Evolutionary conservation across 2,888 invertebrate genomes (phyloP).

Genomic region (Drosophila fungiperda): DNA sequence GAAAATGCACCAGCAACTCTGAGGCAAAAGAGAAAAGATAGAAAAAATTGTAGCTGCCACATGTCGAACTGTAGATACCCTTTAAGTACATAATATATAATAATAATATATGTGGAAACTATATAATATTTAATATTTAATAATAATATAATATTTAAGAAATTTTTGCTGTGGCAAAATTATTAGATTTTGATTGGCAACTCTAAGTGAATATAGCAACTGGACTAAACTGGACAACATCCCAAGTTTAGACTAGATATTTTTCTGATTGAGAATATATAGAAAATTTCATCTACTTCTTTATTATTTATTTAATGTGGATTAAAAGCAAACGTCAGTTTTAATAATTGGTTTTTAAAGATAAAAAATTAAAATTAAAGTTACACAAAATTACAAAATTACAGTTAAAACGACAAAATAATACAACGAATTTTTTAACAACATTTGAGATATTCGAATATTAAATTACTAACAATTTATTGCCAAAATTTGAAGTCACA

Average conservation of each 20-base stretch:
- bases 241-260: neutral
- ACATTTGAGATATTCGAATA: neutral
- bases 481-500: neutral
- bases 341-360: neutral
- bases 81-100: neutral
- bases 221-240: neutral
- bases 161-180: neutral
- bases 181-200: neutral
- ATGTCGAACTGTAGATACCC: neutral
- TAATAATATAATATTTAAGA: neutral
- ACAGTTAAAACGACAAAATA: too few relatives aligned
- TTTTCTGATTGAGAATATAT: neutral
- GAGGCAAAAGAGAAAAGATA: slow-evolving; percentile 8
- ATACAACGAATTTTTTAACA: too few relatives aligned
- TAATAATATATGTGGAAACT: neutral
- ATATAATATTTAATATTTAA: neutral
- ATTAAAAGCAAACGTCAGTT: neutral
- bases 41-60: neutral
- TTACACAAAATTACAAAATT: too few relatives aligned
- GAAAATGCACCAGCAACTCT: slow-evolving; percentile 23
- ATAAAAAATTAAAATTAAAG: neutral
- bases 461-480: too few relatives aligned
- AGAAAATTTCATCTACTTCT: neutral
- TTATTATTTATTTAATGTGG: neutral
- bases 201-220: neutral